phyloP scores from a whole-genome alignment of 2,797 vertebrate species.

The Coregonus suidteri region DNA sequence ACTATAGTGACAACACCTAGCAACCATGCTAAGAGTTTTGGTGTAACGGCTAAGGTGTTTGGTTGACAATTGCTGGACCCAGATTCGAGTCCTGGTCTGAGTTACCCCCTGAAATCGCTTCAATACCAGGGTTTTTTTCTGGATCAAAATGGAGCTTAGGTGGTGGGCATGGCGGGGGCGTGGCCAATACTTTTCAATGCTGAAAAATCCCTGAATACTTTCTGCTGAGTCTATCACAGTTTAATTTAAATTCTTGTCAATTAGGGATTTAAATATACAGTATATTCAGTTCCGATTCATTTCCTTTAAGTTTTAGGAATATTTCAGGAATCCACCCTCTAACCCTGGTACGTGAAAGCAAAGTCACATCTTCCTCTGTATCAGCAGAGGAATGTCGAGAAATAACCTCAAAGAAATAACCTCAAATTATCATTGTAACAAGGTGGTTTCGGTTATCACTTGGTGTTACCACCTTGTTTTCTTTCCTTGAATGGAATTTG shows the following conservation, averaged over 20 bases:
- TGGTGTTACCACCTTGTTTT: slow-evolving; percentile 62
- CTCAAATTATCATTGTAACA: slow-evolving; percentile 52
- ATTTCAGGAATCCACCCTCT: slow-evolving; percentile 18
- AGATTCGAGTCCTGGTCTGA: no score
- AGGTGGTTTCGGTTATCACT: slow-evolving; percentile 64
- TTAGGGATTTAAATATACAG: slow-evolving; percentile 23
- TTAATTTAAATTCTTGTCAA: not conserved
- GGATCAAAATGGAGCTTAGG: no score
- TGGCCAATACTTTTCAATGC: no score
- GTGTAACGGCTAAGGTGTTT: not conserved
- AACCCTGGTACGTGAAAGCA: slow-evolving; percentile 28
- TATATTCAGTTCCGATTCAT: slow-evolving; percentile 18
- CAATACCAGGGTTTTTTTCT: no score
- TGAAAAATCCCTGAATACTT: no score
- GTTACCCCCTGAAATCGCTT: no score
- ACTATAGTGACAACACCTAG: not conserved
- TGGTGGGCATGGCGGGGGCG: no score
- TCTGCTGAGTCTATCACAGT: not conserved
- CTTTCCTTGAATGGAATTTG: slow-evolving; percentile 68
- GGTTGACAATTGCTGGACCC: not conserved
- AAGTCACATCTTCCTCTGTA: slow-evolving; percentile 18
- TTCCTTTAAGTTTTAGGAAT: slow-evolving; percentile 27
- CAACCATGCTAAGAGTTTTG: not conserved
- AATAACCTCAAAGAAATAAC: slow-evolving; percentile 52
- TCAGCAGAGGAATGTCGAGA: slow-evolving; percentile 17